phyloP scores from a whole-genome alignment of 2,113 vertebrate genomes.

The Trematomus loennbergii region DNA sequence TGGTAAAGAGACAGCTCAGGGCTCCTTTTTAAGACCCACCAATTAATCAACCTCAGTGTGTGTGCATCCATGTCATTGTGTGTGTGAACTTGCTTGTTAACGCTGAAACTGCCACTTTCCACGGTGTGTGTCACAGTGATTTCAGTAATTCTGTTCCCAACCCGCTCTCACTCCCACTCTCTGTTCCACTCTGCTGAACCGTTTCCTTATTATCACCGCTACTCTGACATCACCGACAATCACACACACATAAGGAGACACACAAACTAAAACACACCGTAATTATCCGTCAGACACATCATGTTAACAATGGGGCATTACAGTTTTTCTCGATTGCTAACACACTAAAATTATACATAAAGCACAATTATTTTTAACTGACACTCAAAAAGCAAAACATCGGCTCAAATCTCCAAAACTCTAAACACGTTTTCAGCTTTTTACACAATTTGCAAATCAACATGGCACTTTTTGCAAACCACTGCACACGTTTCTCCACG shows the following conservation, averaged over 20 bases:
- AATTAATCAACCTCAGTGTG: conserved; percentile 45
- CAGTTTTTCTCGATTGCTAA: no score
- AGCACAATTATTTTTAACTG: no score
- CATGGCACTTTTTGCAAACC: no score
- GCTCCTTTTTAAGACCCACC: conserved; percentile 29
- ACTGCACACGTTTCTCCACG: no score
- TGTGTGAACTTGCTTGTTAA: conserved; percentile 32
- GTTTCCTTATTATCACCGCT: conserved; percentile 56
- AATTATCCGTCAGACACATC: conserved; percentile 55
- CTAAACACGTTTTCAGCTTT: no score
- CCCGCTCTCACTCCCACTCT: conserved; percentile 38
- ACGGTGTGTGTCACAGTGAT: conserved; percentile 42
- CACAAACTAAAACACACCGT: conserved; percentile 31
- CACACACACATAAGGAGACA: background rate
- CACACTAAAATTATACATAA: no score
- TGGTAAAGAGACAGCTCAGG: conserved; percentile 31
- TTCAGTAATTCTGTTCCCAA: conserved; percentile 49
- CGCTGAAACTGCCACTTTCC: conserved; percentile 31
- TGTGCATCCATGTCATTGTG: conserved; percentile 7
- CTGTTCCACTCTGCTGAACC: conserved; percentile 55
- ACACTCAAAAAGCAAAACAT: no score
- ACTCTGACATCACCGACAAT: conserved; percentile 34
- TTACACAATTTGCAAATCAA: no score
- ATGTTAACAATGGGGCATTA: conserved; percentile 60
- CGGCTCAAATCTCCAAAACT: no score